Percentiles rank a stretch among this genome's conserved stretches.
Conservation (phyloP, 2,113 vertebrate genomes). For the Suncus etruscus region DNA sequence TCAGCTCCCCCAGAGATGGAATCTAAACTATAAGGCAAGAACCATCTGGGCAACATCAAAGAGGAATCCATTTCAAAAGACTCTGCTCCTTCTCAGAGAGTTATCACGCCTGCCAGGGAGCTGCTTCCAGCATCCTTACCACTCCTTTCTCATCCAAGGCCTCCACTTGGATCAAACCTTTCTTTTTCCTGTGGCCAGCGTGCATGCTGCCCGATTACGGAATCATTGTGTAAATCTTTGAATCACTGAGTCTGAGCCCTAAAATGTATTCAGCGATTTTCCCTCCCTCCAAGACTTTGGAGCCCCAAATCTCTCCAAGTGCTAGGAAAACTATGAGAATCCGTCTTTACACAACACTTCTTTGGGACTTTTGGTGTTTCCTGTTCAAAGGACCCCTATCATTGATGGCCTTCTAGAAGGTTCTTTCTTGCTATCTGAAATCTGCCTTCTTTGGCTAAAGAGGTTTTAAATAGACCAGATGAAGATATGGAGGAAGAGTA, state of each 20-base stretch:
- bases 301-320: not conserved
- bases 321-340: fast-evolving
- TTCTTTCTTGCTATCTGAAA: not conserved
- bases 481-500: not conserved
- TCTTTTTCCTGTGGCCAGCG: not conserved
- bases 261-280: not conserved
- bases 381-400: not conserved
- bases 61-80: not conserved
- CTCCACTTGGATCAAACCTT: not conserved
- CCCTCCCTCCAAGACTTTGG: not conserved
- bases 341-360: not conserved
- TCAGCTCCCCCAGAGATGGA: not conserved
- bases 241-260: not conserved
- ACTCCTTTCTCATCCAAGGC: no score
- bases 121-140: not conserved
- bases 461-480: not conserved
- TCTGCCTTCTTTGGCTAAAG: not conserved
- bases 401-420: not conserved
- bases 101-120: no score
- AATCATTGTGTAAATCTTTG: not conserved
- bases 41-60: not conserved
- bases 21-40: not conserved
- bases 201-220: not conserved
- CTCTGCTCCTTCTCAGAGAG: no score
- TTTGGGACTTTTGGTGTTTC: not conserved